Evolutionary conservation across 2,888 invertebrate genomes (phyloP).

Genomic region (Nomada fucata): DNA sequence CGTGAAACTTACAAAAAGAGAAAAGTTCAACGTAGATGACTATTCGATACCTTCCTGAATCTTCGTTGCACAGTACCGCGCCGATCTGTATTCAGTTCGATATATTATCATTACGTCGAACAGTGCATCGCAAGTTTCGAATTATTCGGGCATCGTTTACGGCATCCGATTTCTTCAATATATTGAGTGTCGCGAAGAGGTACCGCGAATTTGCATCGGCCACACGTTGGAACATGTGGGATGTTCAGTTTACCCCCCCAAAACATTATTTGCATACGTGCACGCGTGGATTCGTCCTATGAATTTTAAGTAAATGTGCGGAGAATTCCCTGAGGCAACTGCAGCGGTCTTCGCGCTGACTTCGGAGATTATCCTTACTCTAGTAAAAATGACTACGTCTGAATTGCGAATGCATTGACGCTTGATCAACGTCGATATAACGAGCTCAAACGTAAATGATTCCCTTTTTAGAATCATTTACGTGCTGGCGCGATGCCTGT

Average conservation of each 20-base stretch:
- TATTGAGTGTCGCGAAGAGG: constrained; percentile 22
- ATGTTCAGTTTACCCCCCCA: constrained; percentile 4
- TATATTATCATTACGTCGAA: no score
- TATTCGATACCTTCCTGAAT: no score
- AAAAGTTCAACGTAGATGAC: no score
- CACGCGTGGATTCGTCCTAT: not conserved
- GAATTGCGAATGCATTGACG: constrained; percentile 12
- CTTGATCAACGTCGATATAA: constrained; percentile 46
- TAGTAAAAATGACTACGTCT: not conserved
- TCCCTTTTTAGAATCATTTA: constrained; percentile 1
- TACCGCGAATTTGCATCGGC: constrained; percentile 27
- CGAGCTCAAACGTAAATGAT: not conserved
- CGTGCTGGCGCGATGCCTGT: not conserved
- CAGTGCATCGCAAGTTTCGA: not conserved
- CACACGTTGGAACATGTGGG: constrained; percentile 16
- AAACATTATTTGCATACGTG: not conserved
- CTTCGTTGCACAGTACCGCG: no score
- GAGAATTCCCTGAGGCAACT: not conserved
- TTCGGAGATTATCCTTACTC: not conserved
- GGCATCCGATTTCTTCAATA: constrained; percentile 27
- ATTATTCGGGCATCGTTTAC: not conserved
- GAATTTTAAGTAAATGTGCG: constrained; percentile 28
- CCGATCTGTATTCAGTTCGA: no score
- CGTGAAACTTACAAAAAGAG: no score
- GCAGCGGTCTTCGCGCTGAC: not conserved